phyloP scores from a whole-genome alignment of 2,888 invertebrate species.

The Aradus depressus region DNA sequence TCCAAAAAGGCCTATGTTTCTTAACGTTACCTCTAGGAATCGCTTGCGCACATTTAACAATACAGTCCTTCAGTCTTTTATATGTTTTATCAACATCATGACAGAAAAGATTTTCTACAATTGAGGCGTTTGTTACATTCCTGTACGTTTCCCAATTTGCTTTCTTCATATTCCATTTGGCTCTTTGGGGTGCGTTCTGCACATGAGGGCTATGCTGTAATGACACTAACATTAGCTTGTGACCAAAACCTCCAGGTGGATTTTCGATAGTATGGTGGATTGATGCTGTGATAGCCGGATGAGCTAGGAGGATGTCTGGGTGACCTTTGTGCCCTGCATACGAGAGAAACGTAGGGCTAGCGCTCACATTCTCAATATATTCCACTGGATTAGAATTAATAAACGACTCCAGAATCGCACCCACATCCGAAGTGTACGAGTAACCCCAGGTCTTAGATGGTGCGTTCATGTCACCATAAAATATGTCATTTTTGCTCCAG shows the following conservation, averaged over 20 bases:
- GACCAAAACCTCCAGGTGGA: too few relatives aligned
- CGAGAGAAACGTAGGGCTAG: conserved; percentile 1
- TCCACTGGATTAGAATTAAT: conserved; percentile 6
- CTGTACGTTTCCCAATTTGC: too few relatives aligned
- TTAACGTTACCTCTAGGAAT: too few relatives aligned
- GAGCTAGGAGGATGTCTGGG: conserved; percentile 3
- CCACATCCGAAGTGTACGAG: background rate
- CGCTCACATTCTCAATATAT: conserved; percentile 3
- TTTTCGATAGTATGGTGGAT: background rate
- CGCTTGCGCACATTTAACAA: background rate
- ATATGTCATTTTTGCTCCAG: conserved; percentile 1
- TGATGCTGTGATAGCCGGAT: background rate
- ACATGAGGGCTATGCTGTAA: too few relatives aligned
- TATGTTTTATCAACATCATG: too few relatives aligned
- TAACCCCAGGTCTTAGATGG: conserved; percentile 5
- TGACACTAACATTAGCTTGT: too few relatives aligned
- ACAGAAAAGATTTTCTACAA: too few relatives aligned
- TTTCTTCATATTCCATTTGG: too few relatives aligned
- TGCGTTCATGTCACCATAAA: conserved; percentile 9
- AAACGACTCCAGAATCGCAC: conserved; percentile 1
- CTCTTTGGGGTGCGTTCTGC: too few relatives aligned
- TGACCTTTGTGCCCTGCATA: background rate
- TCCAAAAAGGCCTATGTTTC: too few relatives aligned
- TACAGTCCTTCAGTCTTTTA: too few relatives aligned
- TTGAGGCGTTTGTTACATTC: too few relatives aligned